A percentile compares a stretch with the other conserved stretches of the same genome.
Evolutionary conservation across 2,113 vertebrate genomes (phyloP).

Genomic region (Melanostigma gelatinosum): DNA sequence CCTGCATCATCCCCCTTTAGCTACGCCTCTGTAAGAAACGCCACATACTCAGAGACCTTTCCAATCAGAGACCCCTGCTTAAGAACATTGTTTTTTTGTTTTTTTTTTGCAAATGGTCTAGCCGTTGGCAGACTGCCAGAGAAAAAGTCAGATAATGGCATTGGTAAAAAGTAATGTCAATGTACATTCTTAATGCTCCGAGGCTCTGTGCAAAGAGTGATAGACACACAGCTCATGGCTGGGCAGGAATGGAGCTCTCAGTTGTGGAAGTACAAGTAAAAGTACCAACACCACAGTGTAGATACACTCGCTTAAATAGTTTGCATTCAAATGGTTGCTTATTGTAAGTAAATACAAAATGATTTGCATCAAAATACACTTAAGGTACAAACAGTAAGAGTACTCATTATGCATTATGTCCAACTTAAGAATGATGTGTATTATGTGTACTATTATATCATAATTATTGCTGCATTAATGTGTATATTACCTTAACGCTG

Average conservation of each 20-base stretch:
- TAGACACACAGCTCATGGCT: background rate
- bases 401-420: background rate
- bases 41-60: background rate
- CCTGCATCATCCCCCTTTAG: background rate
- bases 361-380: background rate
- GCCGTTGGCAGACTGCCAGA: background rate
- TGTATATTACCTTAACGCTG: background rate
- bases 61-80: background rate
- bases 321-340: background rate
- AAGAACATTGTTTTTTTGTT: background rate
- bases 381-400: no score
- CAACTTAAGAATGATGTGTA: background rate
- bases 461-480: background rate
- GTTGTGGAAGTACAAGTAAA: background rate
- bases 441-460: background rate
- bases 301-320: background rate
- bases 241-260: background rate
- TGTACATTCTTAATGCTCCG: background rate
- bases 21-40: background rate
- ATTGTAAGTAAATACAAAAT: background rate
- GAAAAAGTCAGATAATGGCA: background rate
- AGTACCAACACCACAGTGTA: background rate
- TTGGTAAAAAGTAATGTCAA: background rate
- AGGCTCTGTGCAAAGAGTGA: background rate
- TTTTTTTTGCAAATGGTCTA: background rate